Evolutionary conservation across 2,888 invertebrate species (phyloP).

Genomic region (Agonopterix alstromeriana): DNA sequence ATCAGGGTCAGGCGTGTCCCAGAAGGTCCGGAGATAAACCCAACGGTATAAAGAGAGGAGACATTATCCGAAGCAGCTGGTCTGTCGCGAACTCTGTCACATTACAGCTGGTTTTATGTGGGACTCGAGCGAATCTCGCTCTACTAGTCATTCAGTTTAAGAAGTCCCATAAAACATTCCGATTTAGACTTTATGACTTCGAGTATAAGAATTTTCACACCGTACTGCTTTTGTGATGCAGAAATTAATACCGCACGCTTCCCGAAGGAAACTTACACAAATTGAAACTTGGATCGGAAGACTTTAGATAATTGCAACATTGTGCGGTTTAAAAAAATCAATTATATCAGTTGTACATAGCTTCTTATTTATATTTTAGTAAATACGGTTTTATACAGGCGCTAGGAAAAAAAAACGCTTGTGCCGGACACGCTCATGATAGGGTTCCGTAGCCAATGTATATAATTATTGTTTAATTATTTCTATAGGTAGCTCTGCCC

Average conservation of each 20-base stretch:
- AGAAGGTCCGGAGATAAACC: constrained; percentile 54
- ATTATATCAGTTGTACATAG: too few species aligned
- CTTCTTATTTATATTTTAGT: too few species aligned
- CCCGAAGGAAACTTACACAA: constrained; percentile 38
- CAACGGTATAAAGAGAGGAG: constrained; percentile 42
- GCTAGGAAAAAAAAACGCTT: too few species aligned
- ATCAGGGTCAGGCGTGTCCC: constrained; percentile 51
- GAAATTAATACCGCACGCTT: constrained; percentile 23
- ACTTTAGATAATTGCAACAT: constrained; percentile 34
- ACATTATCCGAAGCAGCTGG: constrained; percentile 53
- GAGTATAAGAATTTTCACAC: not conserved
- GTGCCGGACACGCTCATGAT: too few species aligned
- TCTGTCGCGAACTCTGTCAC: constrained; percentile 47
- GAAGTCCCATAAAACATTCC: constrained; percentile 19
- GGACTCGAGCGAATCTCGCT: constrained; percentile 26
- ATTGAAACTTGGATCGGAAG: constrained; percentile 38
- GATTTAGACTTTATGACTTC: constrained; percentile 4
- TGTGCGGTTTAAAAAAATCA: constrained; percentile 20
- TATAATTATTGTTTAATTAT: too few species aligned
- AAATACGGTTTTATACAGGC: too few species aligned
- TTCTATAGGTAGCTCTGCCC: too few species aligned
- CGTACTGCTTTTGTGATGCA: not conserved
- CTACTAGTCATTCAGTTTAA: constrained; percentile 5
- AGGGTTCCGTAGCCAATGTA: too few species aligned
- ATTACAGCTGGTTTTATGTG: constrained; percentile 53